phyloP scores from a whole-genome alignment of 2,888 invertebrate genomes.

The Trissolcus japonicus region DNA sequence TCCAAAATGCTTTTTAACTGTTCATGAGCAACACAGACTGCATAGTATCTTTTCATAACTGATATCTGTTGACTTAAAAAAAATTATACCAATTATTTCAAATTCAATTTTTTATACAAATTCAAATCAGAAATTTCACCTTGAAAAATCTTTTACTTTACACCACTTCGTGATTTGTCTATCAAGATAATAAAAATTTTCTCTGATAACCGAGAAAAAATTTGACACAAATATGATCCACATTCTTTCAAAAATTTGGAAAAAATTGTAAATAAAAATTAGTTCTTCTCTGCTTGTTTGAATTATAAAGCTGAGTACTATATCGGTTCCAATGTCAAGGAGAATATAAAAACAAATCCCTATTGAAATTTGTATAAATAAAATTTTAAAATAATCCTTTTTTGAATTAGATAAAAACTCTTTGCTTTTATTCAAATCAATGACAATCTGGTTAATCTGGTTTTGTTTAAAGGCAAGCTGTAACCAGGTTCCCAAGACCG shows the following conservation, averaged over 20 bases:
- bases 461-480: constrained; percentile 27
- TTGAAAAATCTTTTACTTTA: not conserved
- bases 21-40: not conserved
- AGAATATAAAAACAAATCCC: not conserved
- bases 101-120: no score
- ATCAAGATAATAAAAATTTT: constrained; percentile 9
- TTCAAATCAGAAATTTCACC: no score
- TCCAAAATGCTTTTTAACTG: constrained; percentile 12
- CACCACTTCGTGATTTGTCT: constrained; percentile 7
- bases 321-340: not conserved
- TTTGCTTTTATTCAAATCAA: not conserved
- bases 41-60: constrained; percentile 1
- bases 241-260: constrained; percentile 15
- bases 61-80: not conserved
- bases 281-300: constrained; percentile 6
- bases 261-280: constrained; percentile 17
- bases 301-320: not conserved
- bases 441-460: constrained; percentile 8
- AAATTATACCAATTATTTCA: not conserved
- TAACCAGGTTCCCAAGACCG: constrained; percentile 16
- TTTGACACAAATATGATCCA: constrained; percentile 20
- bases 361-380: not conserved
- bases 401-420: not conserved
- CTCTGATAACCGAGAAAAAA: constrained; percentile 10
- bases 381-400: constrained; percentile 1